These are phyloP conservation scores for Rhadina sibilatrix DNA, from an alignment of 2,113 vertebrate species.

Conservation along the genomic window DNA sequence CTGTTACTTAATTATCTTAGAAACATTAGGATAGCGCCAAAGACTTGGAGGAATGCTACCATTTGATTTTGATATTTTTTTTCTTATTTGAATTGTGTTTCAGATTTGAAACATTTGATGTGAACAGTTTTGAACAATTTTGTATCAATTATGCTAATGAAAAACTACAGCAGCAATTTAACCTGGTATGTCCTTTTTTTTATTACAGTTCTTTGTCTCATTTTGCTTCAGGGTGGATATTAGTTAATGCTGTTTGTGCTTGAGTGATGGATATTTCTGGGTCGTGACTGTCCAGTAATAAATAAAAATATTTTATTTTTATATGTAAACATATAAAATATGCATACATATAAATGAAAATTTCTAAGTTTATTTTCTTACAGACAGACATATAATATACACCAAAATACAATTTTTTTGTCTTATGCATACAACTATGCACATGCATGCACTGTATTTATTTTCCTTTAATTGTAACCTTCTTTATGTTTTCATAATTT, in stretches of 20 bases:
- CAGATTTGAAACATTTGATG: conserved; percentile 97
- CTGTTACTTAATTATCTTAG: background rate
- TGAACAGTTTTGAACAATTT: conserved; percentile 98
- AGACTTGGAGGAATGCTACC: background rate
- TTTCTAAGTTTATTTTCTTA: background rate
- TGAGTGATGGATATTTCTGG: background rate
- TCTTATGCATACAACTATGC: background rate
- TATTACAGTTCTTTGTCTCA: background rate
- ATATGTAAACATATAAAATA: no score
- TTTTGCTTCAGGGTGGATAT: background rate
- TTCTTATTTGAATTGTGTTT: conserved; percentile 45
- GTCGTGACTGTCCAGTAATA: background rate
- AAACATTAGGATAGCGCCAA: background rate
- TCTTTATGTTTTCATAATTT: background rate
- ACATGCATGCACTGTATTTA: background rate
- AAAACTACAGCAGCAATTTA: conserved; percentile 97
- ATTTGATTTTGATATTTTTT: background rate
- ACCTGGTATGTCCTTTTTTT: conserved; percentile 81
- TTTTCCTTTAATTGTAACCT: background rate
- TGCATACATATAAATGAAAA: background rate
- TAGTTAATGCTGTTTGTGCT: background rate
- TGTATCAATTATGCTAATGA: conserved; percentile 99
- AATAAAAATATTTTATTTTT: background rate
- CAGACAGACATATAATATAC: background rate
- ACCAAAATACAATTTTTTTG: background rate